Percentiles rank a stretch among this genome's conserved stretches.
These are phyloP conservation scores for Thymelicus lineola DNA, from an alignment of 2,888 invertebrate species.

Conservation along the genomic window DNA sequence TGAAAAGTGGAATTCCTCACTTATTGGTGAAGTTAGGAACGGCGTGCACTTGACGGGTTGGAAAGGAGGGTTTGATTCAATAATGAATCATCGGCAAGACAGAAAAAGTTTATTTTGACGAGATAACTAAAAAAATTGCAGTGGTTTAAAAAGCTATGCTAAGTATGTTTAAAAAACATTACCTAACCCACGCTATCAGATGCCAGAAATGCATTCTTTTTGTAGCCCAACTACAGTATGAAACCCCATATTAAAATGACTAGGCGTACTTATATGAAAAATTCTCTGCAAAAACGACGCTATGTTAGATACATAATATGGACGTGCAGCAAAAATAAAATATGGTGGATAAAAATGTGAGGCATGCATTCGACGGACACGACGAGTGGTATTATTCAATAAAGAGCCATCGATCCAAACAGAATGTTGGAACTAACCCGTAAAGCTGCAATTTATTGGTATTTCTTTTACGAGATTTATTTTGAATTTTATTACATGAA, in stretches of 20 bases:
- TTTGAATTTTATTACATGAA: not conserved
- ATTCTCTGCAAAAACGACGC: not conserved
- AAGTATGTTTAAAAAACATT: too few species aligned
- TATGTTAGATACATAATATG: not conserved
- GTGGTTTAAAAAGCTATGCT: too few species aligned
- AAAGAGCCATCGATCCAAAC: not conserved
- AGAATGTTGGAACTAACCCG: not conserved
- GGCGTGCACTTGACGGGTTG: not conserved
- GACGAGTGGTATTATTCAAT: not conserved
- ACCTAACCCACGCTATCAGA: too few species aligned
- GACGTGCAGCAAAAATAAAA: not conserved
- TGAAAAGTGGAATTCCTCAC: not conserved
- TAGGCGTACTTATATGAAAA: too few species aligned
- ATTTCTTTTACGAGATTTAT: not conserved
- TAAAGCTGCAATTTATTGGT: not conserved
- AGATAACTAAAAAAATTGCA: too few species aligned
- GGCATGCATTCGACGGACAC: not conserved
- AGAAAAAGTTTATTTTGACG: too few species aligned
- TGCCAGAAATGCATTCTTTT: too few species aligned
- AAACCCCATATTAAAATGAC: too few species aligned
- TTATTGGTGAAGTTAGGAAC: constrained; percentile 4
- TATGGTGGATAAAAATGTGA: not conserved
- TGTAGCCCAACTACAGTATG: too few species aligned
- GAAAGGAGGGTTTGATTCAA: not conserved
- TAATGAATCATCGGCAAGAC: not conserved